Evolutionary conservation across 1,140 invertebrate species (phyloP).

Genomic region (Heterodera schachtii): DNA sequence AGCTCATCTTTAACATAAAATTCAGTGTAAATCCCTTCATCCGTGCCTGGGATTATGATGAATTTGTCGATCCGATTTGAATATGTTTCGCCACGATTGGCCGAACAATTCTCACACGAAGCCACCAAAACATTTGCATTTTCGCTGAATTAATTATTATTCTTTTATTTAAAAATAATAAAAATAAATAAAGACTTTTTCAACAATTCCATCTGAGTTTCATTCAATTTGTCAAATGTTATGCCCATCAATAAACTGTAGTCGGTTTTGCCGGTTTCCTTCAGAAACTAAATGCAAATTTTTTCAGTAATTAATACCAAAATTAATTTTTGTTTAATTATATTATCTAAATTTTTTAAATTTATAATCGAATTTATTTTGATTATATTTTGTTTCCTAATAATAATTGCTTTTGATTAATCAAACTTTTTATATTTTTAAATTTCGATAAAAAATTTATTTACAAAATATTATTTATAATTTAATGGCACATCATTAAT

Average conservation of each 20-base stretch:
- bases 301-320: too few relatives aligned
- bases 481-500: too few relatives aligned
- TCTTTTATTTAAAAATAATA: neutral
- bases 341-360: too few relatives aligned
- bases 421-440: too few relatives aligned
- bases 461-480: too few relatives aligned
- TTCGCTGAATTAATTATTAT: neutral
- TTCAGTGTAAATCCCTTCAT: too few relatives aligned
- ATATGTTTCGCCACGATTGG: neutral
- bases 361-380: too few relatives aligned
- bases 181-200: neutral
- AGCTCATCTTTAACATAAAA: too few relatives aligned
- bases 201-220: neutral
- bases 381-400: too few relatives aligned
- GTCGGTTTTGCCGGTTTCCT: neutral
- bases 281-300: neutral
- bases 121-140: neutral
- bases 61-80: neutral
- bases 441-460: too few relatives aligned
- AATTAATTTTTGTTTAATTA: too few relatives aligned
- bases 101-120: neutral
- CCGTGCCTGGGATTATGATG: neutral
- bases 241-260: constrained; percentile 5
- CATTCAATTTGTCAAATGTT: neutral
- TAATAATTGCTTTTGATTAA: too few relatives aligned